These are phyloP conservation scores for Agonopterix subpropinquella DNA, from an alignment of 2,888 invertebrate genomes.

Conservation along the genomic window DNA sequence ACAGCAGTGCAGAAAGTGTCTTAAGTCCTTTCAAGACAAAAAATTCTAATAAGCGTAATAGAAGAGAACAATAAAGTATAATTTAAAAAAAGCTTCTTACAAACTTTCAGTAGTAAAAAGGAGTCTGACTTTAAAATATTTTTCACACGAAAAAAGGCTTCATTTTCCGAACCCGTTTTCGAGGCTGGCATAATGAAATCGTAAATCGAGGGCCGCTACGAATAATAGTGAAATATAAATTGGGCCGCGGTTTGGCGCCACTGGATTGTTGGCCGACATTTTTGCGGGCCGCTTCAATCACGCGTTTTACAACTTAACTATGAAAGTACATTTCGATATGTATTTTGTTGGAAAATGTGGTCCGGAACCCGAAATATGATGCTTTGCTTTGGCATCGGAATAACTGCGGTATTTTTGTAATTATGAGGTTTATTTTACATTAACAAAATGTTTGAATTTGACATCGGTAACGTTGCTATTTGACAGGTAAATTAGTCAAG, in stretches of 20 bases:
- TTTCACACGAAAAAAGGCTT: neutral
- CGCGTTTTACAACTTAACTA: constrained; percentile 34
- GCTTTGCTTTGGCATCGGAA: neutral
- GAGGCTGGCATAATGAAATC: constrained; percentile 48
- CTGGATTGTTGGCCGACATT: constrained; percentile 54
- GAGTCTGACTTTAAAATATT: neutral
- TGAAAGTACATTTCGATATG: constrained; percentile 3
- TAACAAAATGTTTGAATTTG: no score
- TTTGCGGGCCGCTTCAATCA: constrained; percentile 63
- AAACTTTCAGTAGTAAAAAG: no score
- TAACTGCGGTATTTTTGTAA: no score
- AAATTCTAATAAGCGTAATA: no score
- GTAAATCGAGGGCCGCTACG: constrained; percentile 46
- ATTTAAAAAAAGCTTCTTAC: no score
- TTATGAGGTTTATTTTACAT: no score
- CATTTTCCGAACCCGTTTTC: constrained; percentile 7
- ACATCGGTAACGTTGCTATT: no score
- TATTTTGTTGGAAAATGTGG: neutral
- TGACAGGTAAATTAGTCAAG: no score
- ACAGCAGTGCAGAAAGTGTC: no score
- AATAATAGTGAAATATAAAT: constrained; percentile 58
- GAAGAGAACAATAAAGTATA: no score
- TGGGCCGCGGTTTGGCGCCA: constrained; percentile 55
- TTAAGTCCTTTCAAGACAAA: no score
- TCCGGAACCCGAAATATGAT: neutral